Conservation (phyloP, 2,113 vertebrate genomes). For the Pseudorasbora parva region DNA sequence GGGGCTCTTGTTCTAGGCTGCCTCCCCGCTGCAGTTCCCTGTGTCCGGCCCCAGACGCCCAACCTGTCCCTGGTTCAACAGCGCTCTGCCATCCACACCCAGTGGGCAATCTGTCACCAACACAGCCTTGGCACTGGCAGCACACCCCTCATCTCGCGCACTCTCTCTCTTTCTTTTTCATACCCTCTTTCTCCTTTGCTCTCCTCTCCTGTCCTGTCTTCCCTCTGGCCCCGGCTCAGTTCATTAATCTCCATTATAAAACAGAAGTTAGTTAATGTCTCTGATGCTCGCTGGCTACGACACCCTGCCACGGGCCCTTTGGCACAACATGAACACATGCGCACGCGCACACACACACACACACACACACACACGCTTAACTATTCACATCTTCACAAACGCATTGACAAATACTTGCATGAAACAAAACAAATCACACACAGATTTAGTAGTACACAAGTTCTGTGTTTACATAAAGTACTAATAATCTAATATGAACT, state of each 20-base stretch:
- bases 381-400: constrained; percentile 40
- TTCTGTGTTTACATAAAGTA: not conserved
- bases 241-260: constrained; percentile 83
- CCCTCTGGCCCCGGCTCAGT: constrained; percentile 62
- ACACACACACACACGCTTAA: constrained; percentile 23
- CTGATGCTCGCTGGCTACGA: constrained; percentile 67
- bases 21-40: constrained; percentile 50
- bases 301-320: constrained; percentile 63
- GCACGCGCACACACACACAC: constrained; percentile 35
- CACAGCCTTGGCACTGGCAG: constrained; percentile 52
- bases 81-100: constrained; percentile 45
- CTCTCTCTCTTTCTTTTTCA: constrained; percentile 25
- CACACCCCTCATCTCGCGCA: not conserved
- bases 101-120: constrained; percentile 62
- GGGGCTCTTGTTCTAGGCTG: constrained; percentile 28
- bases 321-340: constrained; percentile 56
- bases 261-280: constrained; percentile 82
- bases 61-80: constrained; percentile 53
- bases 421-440: too few relatives aligned
- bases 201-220: constrained; percentile 18
- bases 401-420: not conserved
- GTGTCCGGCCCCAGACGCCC: constrained; percentile 1
- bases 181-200: constrained; percentile 23
- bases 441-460: not conserved
- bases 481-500: not conserved